Conservation (phyloP, 2,797 vertebrate species). For the Cottoperca gobio region DNA sequence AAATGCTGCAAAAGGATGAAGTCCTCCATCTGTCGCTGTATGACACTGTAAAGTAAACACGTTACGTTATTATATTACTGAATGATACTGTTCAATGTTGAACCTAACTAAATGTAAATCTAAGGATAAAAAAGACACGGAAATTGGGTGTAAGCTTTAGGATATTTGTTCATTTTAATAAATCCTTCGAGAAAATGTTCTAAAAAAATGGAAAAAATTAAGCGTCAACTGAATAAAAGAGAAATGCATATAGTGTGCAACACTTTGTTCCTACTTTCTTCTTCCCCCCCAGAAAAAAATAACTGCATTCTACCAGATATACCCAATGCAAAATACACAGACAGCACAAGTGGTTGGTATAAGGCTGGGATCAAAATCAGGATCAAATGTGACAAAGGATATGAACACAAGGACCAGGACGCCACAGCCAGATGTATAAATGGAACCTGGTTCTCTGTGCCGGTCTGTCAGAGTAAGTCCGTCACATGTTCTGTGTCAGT, state of each 20-base stretch:
- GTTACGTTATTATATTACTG: neutral
- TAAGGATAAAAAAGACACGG: neutral
- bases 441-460: constrained; percentile 53
- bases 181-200: neutral
- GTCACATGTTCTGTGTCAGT: neutral
- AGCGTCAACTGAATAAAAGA: too few relatives aligned
- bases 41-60: neutral
- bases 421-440: neutral
- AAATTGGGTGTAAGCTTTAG: too few relatives aligned
- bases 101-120: too few relatives aligned
- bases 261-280: too few relatives aligned
- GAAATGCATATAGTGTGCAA: too few relatives aligned
- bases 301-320: constrained; percentile 49
- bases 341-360: constrained; percentile 48
- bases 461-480: constrained; percentile 69
- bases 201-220: too few relatives aligned
- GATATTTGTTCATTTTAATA: neutral
- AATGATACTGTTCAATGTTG: neutral
- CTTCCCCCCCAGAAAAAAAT: constrained; percentile 19
- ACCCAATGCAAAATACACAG: constrained; percentile 9
- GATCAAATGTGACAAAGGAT: constrained; percentile 41
- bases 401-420: fast-evolving
- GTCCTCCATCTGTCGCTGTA: neutral
- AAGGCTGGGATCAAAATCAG: fast-evolving
- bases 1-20: neutral